Evolutionary conservation across 2,888 invertebrate species (phyloP).

Genomic region (Crocallis elinguaria): DNA sequence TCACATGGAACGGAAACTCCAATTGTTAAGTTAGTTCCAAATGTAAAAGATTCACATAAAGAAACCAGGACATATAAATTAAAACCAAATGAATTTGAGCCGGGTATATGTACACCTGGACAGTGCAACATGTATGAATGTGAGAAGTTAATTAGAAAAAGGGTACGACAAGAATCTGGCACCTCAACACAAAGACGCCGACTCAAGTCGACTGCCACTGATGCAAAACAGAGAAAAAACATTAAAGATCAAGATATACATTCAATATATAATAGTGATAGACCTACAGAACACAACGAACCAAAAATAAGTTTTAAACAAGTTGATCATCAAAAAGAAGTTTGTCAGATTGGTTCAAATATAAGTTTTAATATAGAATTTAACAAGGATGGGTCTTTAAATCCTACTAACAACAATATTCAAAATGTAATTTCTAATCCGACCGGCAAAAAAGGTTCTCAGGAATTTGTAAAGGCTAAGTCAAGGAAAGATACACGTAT

Average conservation of each 20-base stretch:
- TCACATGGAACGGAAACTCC: not conserved
- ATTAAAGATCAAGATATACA: not conserved
- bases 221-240: not conserved
- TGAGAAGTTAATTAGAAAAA: slow-evolving; percentile 15
- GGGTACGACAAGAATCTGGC: slow-evolving; percentile 10
- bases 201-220: not conserved
- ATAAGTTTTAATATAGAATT: slow-evolving; percentile 54
- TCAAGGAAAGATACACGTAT: not conserved
- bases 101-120: slow-evolving; percentile 45
- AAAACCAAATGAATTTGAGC: slow-evolving; percentile 43
- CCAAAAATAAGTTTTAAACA: not conserved
- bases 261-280: not conserved
- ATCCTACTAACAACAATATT: not conserved
- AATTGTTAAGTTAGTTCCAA: not conserved
- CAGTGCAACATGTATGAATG: slow-evolving; percentile 46
- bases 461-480: not conserved
- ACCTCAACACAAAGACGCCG: not conserved
- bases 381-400: slow-evolving; percentile 34
- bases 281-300: not conserved
- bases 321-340: slow-evolving; percentile 4
- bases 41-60: not conserved
- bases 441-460: not conserved
- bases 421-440: not conserved
- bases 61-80: not conserved
- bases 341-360: slow-evolving; percentile 42